Percentiles rank a stretch among this genome's conserved stretches.
Conservation (phyloP, 2,797 vertebrate genomes). For the Enteromius mattozi region DNA sequence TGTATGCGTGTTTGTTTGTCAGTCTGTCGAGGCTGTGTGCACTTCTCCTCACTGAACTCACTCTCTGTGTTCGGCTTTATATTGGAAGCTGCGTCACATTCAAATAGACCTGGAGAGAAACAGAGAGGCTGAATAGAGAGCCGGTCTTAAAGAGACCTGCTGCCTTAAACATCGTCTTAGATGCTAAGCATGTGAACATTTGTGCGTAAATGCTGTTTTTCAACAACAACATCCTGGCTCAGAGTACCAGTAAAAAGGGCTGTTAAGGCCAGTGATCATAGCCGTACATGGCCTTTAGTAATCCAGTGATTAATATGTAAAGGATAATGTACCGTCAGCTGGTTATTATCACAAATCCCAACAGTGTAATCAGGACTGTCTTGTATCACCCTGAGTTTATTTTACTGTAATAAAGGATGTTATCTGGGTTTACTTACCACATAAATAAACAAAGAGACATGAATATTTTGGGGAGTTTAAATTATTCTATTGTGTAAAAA, state of each 20-base stretch:
- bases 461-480: background rate
- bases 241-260: background rate
- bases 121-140: conserved; percentile 54
- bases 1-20: conserved; percentile 43
- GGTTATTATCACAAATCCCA: conserved; percentile 3
- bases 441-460: background rate
- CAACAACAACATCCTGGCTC: background rate
- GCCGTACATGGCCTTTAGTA: background rate
- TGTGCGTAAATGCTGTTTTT: background rate
- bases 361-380: background rate
- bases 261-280: conserved; percentile 8
- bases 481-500: background rate
- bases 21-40: conserved; percentile 39
- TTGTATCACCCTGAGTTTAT: background rate
- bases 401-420: background rate
- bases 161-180: conserved; percentile 11
- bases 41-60: conserved; percentile 33
- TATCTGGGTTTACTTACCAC: background rate
- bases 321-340: conserved; percentile 8
- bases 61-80: conserved; percentile 48
- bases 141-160: conserved; percentile 57
- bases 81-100: conserved; percentile 55
- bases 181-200: conserved; percentile 5
- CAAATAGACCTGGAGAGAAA: conserved; percentile 48
- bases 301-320: conserved; percentile 18